Base-by-base conservation (phyloP, 2,797 vertebrate species). In the Gobionotothen gibberifrons region DNA sequence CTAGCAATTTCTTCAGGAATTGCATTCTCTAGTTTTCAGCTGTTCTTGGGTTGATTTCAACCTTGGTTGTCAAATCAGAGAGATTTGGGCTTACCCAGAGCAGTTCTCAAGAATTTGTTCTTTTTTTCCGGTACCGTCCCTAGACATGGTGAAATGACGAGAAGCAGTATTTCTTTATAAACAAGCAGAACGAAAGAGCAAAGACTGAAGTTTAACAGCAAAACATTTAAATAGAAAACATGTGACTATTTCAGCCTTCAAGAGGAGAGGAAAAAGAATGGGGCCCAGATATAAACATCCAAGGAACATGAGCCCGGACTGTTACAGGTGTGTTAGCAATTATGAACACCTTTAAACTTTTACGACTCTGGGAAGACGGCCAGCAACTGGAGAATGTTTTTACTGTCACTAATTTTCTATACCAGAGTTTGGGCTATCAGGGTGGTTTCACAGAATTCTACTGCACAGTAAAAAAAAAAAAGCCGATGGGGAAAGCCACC, bases 261-360 rank as follows among this genome's bases (percentile, higher is more conserved):
- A 78, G 68, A 74, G 76, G 71, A 85, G 65, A 87, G 83, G 79
- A 62, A 79, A 86, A 80, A 83, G 81, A 81, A 68, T 22, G 69
- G 82, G 88, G 89, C 81, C 85, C 87, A 76, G 80, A 92, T 90
- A 89, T 90, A 93, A 94, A 92, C 92, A 92, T 89, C 74, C 70
- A 81, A 69, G 87, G 72, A 91, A 93, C 86, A 89, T 88, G 89
- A 91, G 86, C 84, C 81, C 60, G 65, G 80, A 82, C 85, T 77
- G 80, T 89, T 91, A 94, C 93, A 95, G 93, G 93, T 94, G 94
- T 95, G 93, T 93, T 94, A 93, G 89, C 89, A 93, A 94, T 95
- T 95, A 95, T 88, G 87, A 81, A 87, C 85, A 88, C 88, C 88
- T 94, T 91, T 92, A 90, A 94, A 93, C 78, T 90, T 92, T 89